These are phyloP conservation scores for Sesia apiformis DNA, from an alignment of 2,888 invertebrate species.

Conservation along the genomic window DNA sequence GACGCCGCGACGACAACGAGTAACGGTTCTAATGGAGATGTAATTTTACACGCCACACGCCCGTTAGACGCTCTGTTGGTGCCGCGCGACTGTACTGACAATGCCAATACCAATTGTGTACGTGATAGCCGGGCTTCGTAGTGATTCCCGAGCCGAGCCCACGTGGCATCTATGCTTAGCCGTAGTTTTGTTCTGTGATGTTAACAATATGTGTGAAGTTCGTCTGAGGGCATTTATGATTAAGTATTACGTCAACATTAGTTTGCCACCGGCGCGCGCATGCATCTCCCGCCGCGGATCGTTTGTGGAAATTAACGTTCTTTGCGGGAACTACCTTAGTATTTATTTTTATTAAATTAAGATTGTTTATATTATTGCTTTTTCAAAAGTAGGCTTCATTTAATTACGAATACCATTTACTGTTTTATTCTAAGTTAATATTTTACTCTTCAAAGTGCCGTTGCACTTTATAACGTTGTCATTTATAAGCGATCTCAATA, in stretches of 20 bases:
- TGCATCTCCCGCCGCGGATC: too few species aligned
- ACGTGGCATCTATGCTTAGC: conserved; percentile 32
- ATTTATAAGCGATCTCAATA: conserved; percentile 1
- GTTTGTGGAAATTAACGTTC: too few species aligned
- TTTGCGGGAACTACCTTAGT: conserved; percentile 28
- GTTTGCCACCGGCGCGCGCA: too few species aligned
- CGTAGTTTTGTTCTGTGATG: conserved; percentile 63
- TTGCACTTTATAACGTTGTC: conserved; percentile 3
- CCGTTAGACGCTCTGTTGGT: neutral
- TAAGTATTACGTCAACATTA: conserved; percentile 24
- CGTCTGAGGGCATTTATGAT: conserved; percentile 29
- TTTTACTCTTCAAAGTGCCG: conserved; percentile 2
- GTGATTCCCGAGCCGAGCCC: conserved; percentile 8
- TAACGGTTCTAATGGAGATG: conserved; percentile 4
- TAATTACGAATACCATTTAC: conserved; percentile 30
- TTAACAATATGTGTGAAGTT: conserved; percentile 44
- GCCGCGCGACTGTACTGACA: neutral
- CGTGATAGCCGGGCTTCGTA: conserved; percentile 5
- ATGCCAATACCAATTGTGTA: conserved; percentile 14
- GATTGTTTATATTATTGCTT: conserved; percentile 41
- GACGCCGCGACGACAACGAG: conserved; percentile 9
- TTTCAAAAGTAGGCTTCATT: conserved; percentile 35
- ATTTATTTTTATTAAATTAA: conserved; percentile 55
- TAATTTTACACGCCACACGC: neutral
- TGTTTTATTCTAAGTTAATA: conserved; percentile 22